Base-by-base conservation (phyloP, 2,888 invertebrate genomes). In the Mesochorus sp. region DNA sequence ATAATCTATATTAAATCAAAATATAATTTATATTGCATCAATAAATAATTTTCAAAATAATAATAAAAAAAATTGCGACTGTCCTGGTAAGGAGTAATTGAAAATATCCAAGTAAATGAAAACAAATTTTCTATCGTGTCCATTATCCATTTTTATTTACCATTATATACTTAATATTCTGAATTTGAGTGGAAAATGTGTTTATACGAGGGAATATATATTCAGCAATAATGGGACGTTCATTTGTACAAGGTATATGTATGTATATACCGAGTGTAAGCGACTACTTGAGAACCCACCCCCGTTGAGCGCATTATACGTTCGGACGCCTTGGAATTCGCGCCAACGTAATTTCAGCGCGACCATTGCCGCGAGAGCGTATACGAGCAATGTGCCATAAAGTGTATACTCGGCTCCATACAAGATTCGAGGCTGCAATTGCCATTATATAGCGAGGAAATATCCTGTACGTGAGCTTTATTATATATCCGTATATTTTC, bases 401-500 rank as follows among this genome's bases (percentile, higher is more conserved):
- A 59, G 59, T 37, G 14, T 42, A 42, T 42, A 14, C 37, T 37
- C 47, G 62, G 17, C 34, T 31, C 37, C 37, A 19, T 51, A 21
- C 64, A 64, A 64, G 64, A 51, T 51, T 51, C 49, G 37, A 53
- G 75, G 42, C 44, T 53, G 66, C 75, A 75, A 75, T 75, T 75
- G 75, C 75, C 75, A 75, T 75, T 75, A 75, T 75, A 75, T 71
- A 67, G 72, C 61, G 73, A 71, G 76, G 34, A 70, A 62, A 71
- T 71, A 66, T 67, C 72, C 57, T 49, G 51, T 42, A 66, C 71
- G 76, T 72, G 59, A 66, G 51, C 59, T 57, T 64, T 59, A 59
- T 76, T 76, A 75, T 67, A 26, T 47, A 14, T 51, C 5, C 61
- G 12, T 68, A 37, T 72, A n/a, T n/a, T n/a, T n/a, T n/a, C 55